Percentiles rank a stretch among this genome's conserved stretches.
phyloP scores from a whole-genome alignment of 2,888 invertebrate species.

The Phyllotreta cruciferae region DNA sequence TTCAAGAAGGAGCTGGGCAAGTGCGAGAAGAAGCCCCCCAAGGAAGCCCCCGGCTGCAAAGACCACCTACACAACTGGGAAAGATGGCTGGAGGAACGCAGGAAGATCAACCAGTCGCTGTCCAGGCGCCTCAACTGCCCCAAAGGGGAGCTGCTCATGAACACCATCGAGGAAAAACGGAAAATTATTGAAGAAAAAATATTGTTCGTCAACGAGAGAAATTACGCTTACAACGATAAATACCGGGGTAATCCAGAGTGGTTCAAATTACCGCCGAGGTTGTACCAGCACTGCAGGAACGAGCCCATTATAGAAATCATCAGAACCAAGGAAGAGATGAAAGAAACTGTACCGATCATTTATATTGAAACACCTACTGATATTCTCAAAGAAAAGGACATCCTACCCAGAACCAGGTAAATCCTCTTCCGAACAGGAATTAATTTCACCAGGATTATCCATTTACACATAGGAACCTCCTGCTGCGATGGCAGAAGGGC shows the following conservation, averaged over 20 bases:
- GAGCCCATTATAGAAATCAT: conserved; percentile 48
- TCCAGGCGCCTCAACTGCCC: conserved; percentile 40
- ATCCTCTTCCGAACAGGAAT: neutral
- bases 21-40: neutral
- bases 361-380: conserved; percentile 48
- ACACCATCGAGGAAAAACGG: conserved; percentile 47
- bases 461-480: neutral
- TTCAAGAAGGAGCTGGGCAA: neutral
- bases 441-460: conserved; percentile 12
- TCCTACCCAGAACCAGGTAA: conserved; percentile 48
- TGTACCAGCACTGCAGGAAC: conserved; percentile 36
- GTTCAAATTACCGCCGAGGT: conserved; percentile 51
- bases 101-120: conserved; percentile 45
- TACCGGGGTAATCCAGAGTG: conserved; percentile 56
- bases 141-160: conserved; percentile 50
- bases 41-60: conserved; percentile 17
- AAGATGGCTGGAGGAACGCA: conserved; percentile 51
- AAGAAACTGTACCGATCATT: conserved; percentile 50
- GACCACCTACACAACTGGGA: conserved; percentile 51
- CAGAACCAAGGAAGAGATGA: conserved; percentile 46
- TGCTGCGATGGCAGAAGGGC: conserved; percentile 7
- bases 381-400: conserved; percentile 50
- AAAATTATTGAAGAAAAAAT: conserved; percentile 49
- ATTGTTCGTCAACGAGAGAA: conserved; percentile 50
- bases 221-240: conserved; percentile 51